phyloP scores from a whole-genome alignment of 2,888 invertebrate genomes.

The Thereva nobilitata region DNA sequence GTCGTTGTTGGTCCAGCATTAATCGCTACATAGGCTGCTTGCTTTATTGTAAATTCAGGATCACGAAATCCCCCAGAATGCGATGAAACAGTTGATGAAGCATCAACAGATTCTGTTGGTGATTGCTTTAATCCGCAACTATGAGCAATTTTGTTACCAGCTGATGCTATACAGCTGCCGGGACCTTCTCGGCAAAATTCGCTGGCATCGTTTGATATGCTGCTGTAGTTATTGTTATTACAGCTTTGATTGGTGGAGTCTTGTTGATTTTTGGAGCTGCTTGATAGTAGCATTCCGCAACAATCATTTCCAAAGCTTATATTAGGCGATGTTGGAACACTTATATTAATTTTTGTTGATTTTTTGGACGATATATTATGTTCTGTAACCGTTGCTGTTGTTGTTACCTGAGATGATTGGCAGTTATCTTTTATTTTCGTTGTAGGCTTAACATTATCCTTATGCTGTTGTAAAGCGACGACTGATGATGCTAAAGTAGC shows the following conservation, averaged over 20 bases:
- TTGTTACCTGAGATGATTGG: conserved; percentile 5
- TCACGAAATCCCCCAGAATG: conserved; percentile 60
- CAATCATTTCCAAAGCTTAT: conserved; percentile 53
- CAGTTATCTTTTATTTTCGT: not conserved
- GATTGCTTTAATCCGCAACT: conserved; percentile 34
- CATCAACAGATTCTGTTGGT: conserved; percentile 30
- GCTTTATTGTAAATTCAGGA: conserved; percentile 20
- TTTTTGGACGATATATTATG: not conserved
- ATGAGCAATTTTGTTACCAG: conserved; percentile 36
- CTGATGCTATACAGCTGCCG: conserved; percentile 6
- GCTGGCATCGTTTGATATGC: not conserved
- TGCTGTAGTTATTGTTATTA: conserved; percentile 10
- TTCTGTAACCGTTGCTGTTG: conserved; percentile 13
- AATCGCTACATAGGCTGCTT: not conserved
- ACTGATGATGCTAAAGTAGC: not conserved
- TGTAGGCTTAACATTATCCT: not conserved
- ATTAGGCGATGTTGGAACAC: conserved; percentile 40
- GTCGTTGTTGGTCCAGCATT: too few relatives aligned
- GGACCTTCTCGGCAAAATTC: not conserved
- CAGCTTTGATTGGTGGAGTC: not conserved
- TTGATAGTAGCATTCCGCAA: conserved; percentile 55
- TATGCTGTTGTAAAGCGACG: not conserved
- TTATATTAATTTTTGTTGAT: conserved; percentile 16
- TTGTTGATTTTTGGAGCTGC: conserved; percentile 39
- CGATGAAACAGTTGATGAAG: conserved; percentile 48